These are phyloP conservation scores for Slavum lentiscoides DNA, from an alignment of 2,888 invertebrate species.

Conservation along the genomic window DNA sequence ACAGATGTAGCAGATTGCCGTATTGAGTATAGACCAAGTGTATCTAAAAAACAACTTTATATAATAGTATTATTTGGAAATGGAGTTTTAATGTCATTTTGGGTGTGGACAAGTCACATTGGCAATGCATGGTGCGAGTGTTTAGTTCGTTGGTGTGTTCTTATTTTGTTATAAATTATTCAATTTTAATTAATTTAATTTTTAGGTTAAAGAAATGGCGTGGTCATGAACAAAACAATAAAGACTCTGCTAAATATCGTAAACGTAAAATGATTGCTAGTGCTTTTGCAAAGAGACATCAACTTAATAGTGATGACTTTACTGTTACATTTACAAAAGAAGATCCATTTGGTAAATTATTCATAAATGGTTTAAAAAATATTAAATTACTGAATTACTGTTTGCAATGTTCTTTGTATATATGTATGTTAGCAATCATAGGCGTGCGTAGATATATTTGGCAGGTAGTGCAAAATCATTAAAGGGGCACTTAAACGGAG, in stretches of 20 bases:
- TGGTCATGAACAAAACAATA: slow-evolving; percentile 73
- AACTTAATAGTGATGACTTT: slow-evolving; percentile 70
- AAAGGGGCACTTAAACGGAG: too few relatives aligned
- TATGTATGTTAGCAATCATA: not conserved
- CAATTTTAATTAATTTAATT: slow-evolving; percentile 42
- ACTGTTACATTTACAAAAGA: slow-evolving; percentile 58
- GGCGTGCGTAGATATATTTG: too few relatives aligned
- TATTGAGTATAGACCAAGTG: slow-evolving; percentile 74
- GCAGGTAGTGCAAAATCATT: too few relatives aligned
- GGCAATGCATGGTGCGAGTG: slow-evolving; percentile 72
- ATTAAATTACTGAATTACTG: not conserved
- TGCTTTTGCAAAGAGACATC: slow-evolving; percentile 84
- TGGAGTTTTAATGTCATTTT: slow-evolving; percentile 87
- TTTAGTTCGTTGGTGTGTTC: slow-evolving; percentile 45
- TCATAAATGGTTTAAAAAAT: slow-evolving; percentile 24
- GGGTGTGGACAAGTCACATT: slow-evolving; percentile 90
- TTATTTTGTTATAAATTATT: slow-evolving; percentile 8
- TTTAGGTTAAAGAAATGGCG: slow-evolving; percentile 58
- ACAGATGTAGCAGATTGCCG: slow-evolving; percentile 65
- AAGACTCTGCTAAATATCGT: slow-evolving; percentile 73
- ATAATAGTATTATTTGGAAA: slow-evolving; percentile 80
- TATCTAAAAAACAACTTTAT: slow-evolving; percentile 80
- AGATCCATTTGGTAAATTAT: slow-evolving; percentile 75
- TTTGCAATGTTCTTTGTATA: not conserved
- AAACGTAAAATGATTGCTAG: slow-evolving; percentile 91